These are phyloP conservation scores for Ophioninae sp. DNA, from an alignment of 2,888 invertebrate genomes.

Conservation along the genomic window DNA sequence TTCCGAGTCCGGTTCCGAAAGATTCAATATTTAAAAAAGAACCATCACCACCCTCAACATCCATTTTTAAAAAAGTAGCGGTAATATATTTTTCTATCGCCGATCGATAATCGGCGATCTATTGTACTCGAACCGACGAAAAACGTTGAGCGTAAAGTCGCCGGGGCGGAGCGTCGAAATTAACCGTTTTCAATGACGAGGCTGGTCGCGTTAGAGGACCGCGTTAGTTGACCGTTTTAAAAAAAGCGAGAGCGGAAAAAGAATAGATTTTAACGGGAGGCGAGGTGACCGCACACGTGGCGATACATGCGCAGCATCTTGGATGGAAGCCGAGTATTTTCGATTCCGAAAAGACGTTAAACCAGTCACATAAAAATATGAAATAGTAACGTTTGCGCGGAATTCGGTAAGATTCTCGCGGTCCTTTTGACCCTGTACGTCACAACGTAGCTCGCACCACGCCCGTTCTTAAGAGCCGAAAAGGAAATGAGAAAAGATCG, in stretches of 20 bases:
- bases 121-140: neutral
- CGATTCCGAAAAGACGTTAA: slow-evolving; percentile 70
- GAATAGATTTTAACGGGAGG: slow-evolving; percentile 28
- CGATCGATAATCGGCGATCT: neutral
- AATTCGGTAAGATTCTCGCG: slow-evolving; percentile 39
- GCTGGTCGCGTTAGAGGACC: slow-evolving; percentile 7
- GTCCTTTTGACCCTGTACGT: slow-evolving; percentile 62
- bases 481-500: slow-evolving; percentile 35
- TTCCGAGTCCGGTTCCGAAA: too few relatives aligned
- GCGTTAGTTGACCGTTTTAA: neutral
- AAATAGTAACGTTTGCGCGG: slow-evolving; percentile 66
- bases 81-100: neutral
- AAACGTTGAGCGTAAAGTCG: slow-evolving; percentile 13
- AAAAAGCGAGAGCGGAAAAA: slow-evolving; percentile 8
- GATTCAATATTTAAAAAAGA: too few relatives aligned
- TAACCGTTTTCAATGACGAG: slow-evolving; percentile 9
- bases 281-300: slow-evolving; percentile 59
- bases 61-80: too few relatives aligned
- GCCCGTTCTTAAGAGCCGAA: slow-evolving; percentile 35
- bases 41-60: too few relatives aligned
- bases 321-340: slow-evolving; percentile 7
- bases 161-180: slow-evolving; percentile 20
- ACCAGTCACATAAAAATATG: slow-evolving; percentile 70
- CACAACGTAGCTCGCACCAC: slow-evolving; percentile 40
- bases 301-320: slow-evolving; percentile 1